phyloP scores from a whole-genome alignment of 2,113 vertebrate species.

The Myxocyprinus asiaticus region DNA sequence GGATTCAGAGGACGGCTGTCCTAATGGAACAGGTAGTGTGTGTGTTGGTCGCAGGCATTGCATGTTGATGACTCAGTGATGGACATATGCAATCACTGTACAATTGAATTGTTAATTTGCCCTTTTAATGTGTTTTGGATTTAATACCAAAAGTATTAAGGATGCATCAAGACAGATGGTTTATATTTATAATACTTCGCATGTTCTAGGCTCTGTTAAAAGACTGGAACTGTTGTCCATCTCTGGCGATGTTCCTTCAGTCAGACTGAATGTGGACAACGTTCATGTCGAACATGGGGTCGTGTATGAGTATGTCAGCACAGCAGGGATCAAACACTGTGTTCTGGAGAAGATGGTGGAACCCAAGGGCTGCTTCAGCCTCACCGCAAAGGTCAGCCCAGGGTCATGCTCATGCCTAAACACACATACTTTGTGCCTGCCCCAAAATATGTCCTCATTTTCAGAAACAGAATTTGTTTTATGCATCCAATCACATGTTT shows the following conservation, averaged over 20 bases:
- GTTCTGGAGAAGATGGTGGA: constrained; percentile 94
- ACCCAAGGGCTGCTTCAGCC: constrained; percentile 89
- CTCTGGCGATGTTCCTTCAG: constrained; percentile 66
- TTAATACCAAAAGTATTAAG: no score
- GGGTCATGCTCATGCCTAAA: not conserved
- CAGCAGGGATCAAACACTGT: constrained; percentile 87
- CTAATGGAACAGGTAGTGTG: constrained; percentile 71
- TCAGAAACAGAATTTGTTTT: no score
- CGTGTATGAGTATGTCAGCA: constrained; percentile 93
- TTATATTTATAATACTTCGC: not conserved
- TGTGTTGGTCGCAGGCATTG: not conserved
- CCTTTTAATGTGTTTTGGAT: no score
- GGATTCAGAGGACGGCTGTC: constrained; percentile 65
- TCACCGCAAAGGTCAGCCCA: constrained; percentile 88
- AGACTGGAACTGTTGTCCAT: constrained; percentile 64
- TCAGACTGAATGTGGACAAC: constrained; percentile 93
- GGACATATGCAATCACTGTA: no score
- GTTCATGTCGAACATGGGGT: constrained; percentile 91
- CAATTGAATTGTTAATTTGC: no score
- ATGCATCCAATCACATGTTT: no score
- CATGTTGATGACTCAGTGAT: no score
- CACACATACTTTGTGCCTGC: no score
- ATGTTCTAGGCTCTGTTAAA: constrained; percentile 41
- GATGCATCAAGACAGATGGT: no score
- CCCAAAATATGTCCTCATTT: no score